These are phyloP conservation scores for Tiaroga cobitis DNA, from an alignment of 2,797 vertebrate genomes.

Conservation along the genomic window DNA sequence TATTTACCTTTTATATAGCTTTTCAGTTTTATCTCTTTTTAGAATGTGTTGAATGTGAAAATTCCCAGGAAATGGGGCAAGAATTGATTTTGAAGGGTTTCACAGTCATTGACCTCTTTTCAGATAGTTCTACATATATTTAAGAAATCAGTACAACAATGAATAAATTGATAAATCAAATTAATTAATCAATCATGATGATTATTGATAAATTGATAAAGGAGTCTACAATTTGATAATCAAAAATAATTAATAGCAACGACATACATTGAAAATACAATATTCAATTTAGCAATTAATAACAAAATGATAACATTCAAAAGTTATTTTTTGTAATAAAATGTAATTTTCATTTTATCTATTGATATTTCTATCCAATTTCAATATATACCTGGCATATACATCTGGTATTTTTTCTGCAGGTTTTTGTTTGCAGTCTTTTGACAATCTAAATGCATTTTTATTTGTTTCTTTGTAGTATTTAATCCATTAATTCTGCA, in stretches of 20 bases:
- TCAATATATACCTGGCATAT: not conserved
- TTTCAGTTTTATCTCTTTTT: not conserved
- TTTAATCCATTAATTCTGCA: not conserved
- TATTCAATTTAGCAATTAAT: not conserved
- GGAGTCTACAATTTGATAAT: not conserved
- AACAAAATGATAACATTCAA: not conserved
- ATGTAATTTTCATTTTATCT: not conserved
- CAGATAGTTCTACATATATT: not conserved
- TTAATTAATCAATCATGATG: not conserved
- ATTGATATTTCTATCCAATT: not conserved
- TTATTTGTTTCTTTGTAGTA: not conserved
- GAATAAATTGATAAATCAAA: not conserved
- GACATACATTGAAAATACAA: not conserved
- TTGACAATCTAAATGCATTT: not conserved
- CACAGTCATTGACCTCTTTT: not conserved
- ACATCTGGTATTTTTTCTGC: not conserved
- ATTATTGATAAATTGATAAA: not conserved
- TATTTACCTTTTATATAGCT: conserved; percentile 12
- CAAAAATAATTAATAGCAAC: not conserved
- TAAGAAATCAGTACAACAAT: not conserved
- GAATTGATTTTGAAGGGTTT: not conserved
- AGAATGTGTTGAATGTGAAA: not conserved
- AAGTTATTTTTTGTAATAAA: not conserved
- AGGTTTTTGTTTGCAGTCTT: not conserved
- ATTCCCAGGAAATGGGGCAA: not conserved